A percentile compares a stretch with the other conserved stretches of the same genome.
Evolutionary conservation across 2,113 vertebrate genomes (phyloP).

Genomic region (Sminthopsis crassicaudata): DNA sequence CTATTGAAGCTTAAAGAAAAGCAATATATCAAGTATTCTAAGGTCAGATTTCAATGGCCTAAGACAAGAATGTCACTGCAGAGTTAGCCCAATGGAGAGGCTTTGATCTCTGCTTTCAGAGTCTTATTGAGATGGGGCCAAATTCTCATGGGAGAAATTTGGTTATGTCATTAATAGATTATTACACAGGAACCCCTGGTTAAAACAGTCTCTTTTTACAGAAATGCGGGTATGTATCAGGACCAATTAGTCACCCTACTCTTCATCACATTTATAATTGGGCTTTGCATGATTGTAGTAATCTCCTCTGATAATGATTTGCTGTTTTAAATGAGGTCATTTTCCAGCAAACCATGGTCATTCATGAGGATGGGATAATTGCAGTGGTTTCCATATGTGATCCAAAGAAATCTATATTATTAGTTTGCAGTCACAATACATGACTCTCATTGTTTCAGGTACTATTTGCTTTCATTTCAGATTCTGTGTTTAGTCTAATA

Average conservation of each 20-base stretch:
- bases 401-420: background rate
- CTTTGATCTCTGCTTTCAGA: slow-evolving; percentile 63
- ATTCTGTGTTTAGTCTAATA: background rate
- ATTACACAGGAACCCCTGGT: background rate
- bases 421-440: background rate
- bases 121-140: slow-evolving; percentile 42
- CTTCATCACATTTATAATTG: background rate
- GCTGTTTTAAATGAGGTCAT: background rate
- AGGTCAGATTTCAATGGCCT: slow-evolving; percentile 54
- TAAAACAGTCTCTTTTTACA: background rate
- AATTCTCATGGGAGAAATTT: slow-evolving; percentile 51
- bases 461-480: background rate
- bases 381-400: background rate
- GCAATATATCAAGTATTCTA: slow-evolving; percentile 5
- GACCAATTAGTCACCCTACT: background rate
- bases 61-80: slow-evolving; percentile 45
- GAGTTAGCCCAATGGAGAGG: slow-evolving; percentile 40
- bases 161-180: slow-evolving; percentile 43
- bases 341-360: background rate
- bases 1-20: background rate
- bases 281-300: background rate
- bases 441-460: background rate
- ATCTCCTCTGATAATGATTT: background rate
- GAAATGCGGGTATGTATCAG: slow-evolving; percentile 8
- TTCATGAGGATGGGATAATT: background rate